Percentiles rank a stretch among this genome's conserved stretches.
Evolutionary conservation across 2,888 invertebrate genomes (phyloP).

Genomic region (Nasonia oneida): DNA sequence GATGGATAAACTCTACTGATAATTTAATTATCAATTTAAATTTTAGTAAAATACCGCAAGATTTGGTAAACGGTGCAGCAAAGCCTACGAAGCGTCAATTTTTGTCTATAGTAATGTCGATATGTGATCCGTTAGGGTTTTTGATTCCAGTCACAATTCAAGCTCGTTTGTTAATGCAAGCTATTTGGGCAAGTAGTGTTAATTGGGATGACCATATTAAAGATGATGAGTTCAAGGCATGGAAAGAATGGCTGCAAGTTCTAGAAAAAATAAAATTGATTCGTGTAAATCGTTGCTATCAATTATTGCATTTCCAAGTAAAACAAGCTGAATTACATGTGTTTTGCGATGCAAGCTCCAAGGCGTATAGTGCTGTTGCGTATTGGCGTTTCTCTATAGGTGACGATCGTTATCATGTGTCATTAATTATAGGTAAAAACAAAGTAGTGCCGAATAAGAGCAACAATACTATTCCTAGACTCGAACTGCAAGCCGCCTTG

Average conservation of each 20-base stretch:
- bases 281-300: conserved; percentile 2
- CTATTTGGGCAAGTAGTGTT: not conserved
- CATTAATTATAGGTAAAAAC: not conserved
- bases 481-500: conserved; percentile 29
- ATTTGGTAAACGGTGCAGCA: not conserved
- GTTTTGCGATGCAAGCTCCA: conserved; percentile 56
- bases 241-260: too few relatives aligned
- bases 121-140: not conserved
- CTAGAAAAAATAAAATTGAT: too few relatives aligned
- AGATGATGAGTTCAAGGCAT: not conserved
- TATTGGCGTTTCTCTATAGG: conserved; percentile 55
- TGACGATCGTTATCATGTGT: not conserved
- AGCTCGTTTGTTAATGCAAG: not conserved
- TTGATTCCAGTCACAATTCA: not conserved
- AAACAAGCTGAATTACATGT: not conserved
- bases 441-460: conserved; percentile 37
- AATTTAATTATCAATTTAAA: too few relatives aligned
- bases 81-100: not conserved
- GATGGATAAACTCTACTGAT: too few relatives aligned
- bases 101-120: not conserved
- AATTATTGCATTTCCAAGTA: not conserved
- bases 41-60: too few relatives aligned
- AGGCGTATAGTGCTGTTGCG: conserved; percentile 64
- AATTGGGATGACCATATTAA: not conserved
- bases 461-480: not conserved